These are phyloP conservation scores for Psophia crepitans DNA, from an alignment of 2,113 vertebrate genomes.

Conservation along the genomic window DNA sequence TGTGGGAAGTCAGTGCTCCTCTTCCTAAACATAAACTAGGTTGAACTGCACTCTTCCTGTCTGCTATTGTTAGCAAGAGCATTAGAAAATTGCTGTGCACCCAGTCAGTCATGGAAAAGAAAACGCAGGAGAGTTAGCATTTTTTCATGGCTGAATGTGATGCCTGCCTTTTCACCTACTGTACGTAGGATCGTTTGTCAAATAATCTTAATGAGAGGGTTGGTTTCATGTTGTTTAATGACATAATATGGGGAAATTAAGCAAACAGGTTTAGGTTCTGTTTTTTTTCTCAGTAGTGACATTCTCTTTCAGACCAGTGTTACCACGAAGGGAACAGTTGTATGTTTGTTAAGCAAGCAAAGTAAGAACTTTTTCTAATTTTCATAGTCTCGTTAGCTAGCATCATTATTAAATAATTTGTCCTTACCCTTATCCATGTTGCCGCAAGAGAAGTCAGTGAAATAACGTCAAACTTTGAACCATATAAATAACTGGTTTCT, in stretches of 20 bases:
- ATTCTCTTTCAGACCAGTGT: not conserved
- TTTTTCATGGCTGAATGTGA: not conserved
- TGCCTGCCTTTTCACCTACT: not conserved
- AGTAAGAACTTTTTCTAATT: not conserved
- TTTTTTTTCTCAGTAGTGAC: not conserved
- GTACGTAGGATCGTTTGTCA: not conserved
- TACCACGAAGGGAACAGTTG: not conserved
- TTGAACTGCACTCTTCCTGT: slow-evolving; percentile 62
- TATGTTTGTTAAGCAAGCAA: not conserved
- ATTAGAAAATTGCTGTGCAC: slow-evolving; percentile 41
- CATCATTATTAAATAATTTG: not conserved
- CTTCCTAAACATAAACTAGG: slow-evolving; percentile 69
- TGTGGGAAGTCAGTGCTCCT: slow-evolving; percentile 60
- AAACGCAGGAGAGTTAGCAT: not conserved
- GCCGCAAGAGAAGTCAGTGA: not conserved
- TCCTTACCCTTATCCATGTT: not conserved
- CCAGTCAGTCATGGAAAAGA: not conserved
- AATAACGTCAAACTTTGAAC: not conserved
- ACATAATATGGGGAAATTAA: not conserved
- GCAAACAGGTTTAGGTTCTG: not conserved
- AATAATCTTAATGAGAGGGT: not conserved
- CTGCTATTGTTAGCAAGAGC: slow-evolving; percentile 45
- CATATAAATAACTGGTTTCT: not conserved
- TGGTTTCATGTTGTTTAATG: not conserved
- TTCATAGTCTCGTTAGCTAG: not conserved